Percentiles rank a stretch among this genome's conserved stretches.
phyloP scores from a whole-genome alignment of 2,113 vertebrate genomes.

The Nanorana parkeri region DNA sequence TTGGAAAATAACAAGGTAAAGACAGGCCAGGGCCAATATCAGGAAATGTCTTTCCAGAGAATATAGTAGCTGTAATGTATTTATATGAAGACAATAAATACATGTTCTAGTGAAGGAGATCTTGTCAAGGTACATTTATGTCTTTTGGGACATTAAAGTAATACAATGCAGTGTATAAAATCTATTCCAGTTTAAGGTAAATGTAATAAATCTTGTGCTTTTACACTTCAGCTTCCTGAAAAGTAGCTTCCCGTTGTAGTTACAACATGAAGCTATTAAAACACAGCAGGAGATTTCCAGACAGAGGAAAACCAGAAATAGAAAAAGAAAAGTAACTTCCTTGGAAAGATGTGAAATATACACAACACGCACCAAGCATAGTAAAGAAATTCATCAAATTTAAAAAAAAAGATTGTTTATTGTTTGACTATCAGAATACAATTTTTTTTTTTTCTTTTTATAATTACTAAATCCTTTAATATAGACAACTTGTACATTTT shows the following conservation, averaged over 20 bases:
- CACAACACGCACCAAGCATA: neutral
- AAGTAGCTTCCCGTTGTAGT: neutral
- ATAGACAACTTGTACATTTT: too few species aligned
- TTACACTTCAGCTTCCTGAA: neutral
- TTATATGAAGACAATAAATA: too few species aligned
- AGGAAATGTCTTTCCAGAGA: neutral
- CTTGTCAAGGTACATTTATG: too few species aligned
- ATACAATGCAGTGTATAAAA: neutral
- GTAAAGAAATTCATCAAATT: neutral
- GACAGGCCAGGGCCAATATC: too few species aligned
- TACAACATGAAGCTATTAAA: conserved; percentile 3
- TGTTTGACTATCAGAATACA: too few species aligned
- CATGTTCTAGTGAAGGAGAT: too few species aligned
- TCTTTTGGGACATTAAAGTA: too few species aligned
- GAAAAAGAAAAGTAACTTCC: neutral
- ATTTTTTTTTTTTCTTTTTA: too few species aligned
- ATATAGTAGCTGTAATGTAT: too few species aligned
- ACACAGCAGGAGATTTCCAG: neutral
- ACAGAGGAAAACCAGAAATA: neutral
- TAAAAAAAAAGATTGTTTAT: too few species aligned
- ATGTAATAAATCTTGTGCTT: neutral
- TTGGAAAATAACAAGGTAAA: neutral
- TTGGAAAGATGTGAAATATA: neutral
- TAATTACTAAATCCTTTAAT: too few species aligned
- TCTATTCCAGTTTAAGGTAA: neutral